These are phyloP conservation scores for Axis porcinus DNA, from an alignment of 2,113 vertebrate species.

Conservation along the genomic window DNA sequence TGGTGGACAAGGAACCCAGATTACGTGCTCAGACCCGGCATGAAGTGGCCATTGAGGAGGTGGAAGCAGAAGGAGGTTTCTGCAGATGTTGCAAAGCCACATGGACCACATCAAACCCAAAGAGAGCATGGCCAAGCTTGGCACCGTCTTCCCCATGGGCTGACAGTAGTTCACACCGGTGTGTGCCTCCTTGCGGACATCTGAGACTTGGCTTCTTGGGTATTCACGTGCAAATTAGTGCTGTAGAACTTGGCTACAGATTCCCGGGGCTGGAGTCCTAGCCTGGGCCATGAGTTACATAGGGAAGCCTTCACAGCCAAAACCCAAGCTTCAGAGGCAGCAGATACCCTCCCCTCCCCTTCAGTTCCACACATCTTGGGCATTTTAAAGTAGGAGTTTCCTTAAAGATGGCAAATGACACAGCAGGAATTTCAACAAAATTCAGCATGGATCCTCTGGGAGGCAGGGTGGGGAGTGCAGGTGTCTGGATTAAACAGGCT, in stretches of 20 bases:
- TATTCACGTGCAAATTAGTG: neutral
- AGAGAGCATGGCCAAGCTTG: neutral
- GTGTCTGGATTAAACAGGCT: neutral
- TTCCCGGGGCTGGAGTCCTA: neutral
- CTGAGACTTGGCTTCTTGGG: neutral
- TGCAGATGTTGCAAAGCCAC: neutral
- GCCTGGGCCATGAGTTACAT: neutral
- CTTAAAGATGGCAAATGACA: slow-evolving; percentile 25
- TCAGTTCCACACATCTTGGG: neutral
- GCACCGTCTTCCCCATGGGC: neutral
- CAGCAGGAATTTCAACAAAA: slow-evolving; percentile 3
- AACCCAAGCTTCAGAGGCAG: neutral
- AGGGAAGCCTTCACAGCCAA: neutral
- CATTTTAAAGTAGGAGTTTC: slow-evolving; percentile 22
- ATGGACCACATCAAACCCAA: neutral
- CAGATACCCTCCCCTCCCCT: neutral
- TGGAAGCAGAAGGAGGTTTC: neutral
- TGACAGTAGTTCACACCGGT: neutral
- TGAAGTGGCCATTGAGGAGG: neutral
- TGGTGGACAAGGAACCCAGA: neutral
- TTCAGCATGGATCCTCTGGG: neutral
- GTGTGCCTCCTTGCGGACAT: neutral
- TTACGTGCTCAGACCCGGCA: neutral
- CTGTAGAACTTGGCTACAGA: neutral
- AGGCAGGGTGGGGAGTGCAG: neutral